Conservation (phyloP, 2,797 vertebrate species). For the Otus scops region DNA sequence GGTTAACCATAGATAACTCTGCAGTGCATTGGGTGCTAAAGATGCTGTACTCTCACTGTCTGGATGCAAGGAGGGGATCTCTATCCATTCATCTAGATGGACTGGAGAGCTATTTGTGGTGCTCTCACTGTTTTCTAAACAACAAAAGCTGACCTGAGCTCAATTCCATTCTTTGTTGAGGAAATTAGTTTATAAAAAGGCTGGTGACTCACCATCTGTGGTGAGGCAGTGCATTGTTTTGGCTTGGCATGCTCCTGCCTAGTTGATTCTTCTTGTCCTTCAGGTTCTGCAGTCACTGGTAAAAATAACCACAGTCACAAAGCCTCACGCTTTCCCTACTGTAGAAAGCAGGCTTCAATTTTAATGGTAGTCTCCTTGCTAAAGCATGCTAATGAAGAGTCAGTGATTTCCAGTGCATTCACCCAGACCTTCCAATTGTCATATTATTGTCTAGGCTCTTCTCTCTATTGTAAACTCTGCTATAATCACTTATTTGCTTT, state of each 20-base stretch:
- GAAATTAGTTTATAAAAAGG: constrained; percentile 32
- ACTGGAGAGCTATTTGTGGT: neutral
- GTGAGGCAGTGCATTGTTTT: neutral
- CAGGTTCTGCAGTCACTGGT: neutral
- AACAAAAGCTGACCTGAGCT: neutral
- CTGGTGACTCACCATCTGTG: neutral
- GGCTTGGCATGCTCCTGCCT: neutral
- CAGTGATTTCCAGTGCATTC: neutral
- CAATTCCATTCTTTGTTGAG: neutral
- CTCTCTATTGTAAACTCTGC: neutral
- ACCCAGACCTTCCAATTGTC: neutral
- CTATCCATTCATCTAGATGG: neutral
- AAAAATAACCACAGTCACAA: neutral
- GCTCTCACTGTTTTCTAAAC: neutral
- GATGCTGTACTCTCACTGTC: neutral
- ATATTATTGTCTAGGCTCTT: accelerated
- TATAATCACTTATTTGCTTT: neutral
- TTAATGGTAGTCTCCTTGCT: neutral
- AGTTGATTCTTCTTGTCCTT: neutral
- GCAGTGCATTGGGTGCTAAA: neutral
- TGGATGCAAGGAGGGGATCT: neutral
- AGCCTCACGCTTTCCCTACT: neutral
- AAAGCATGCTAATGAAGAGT: neutral
- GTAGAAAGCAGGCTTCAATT: neutral
- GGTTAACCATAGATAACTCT: neutral